Evolutionary conservation across 2,888 invertebrate species (phyloP), one percentile per base, ranked within the genome.

Genomic region (Plebejus melissa): DNA sequence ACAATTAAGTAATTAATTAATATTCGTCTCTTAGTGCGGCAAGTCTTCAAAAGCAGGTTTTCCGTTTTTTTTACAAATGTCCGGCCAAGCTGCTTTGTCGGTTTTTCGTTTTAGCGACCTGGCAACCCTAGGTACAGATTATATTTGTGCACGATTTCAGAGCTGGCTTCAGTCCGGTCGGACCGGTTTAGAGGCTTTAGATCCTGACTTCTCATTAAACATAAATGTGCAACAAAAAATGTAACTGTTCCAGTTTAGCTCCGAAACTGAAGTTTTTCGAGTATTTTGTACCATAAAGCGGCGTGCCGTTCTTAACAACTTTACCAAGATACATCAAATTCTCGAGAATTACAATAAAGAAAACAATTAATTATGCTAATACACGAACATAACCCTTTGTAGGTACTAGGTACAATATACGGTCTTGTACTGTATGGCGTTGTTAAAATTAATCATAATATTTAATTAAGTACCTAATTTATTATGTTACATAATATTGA

Each of bases 101-200:
- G 46, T 54, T 76, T 77, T 75, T 75, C 86, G 85, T 83, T 83
- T 82, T 81, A 83, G 82, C 80, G 82, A 54, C 41, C 9, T 41
- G 41, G 41, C 46, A 46, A 46, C 46, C n/a, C 22, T 58, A 58
- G 60, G 60, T 60, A 60, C 60, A 60, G 60, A 60, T 60, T 60
- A 60, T 60, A 60, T 60, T 60, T 22, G 65, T 83, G 82, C 87
- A 88, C 86, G 88, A 85, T 89, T 89, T 89, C 88, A 88, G 87
- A 84, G 85, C 82, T 86, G 86, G 85, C 83, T 85, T 84, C 88
- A 84, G 84, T 85, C 91, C 89, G 86, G 92, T 90, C 81, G 79
- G 86, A 92, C 93, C 92, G 92, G 93, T 93, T 91, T 88, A 79
- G 81, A 84, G 82, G 85, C 90, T 85, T 88, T 85, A 89, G 88